Base-by-base conservation (phyloP, 1,140 invertebrate species). In the Nomia melanderi region DNA sequence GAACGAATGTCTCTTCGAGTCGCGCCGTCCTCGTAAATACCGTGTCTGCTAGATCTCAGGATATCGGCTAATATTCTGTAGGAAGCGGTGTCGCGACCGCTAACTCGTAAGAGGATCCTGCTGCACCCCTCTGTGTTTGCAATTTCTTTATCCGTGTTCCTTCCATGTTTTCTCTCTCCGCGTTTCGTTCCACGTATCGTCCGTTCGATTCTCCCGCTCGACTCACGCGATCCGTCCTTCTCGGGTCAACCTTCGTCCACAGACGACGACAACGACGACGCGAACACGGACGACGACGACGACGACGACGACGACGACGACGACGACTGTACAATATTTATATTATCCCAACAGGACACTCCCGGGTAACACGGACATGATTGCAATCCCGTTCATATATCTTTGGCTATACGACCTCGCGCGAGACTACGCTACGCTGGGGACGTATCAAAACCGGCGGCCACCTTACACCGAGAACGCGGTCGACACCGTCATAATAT, bases 331-430 rank as follows among this genome's bases (percentile, higher is more conserved):
- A 87, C 89, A 89, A 91, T 92, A 92, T 92, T 91, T 91, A 90
- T 91, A 90, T 90, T 90, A 92, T 92, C 89, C 90, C 90, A 88
- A 88, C 86, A 89, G 91, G 90, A 88, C 89, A 89, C 88, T 90
- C 87, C 72, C 85, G 85, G 79, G 86, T 88, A 90, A 89, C 89
- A 87, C 84, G 89, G 85, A 87, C 89, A 90, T 90, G 90, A 92
- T 92, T 92, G 90, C 89, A 89, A 92, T 91, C 87, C 91, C 86
- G 86, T 89, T 90, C 88, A 86, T 91, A 91, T 89, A 91, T 92
- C 87, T 88, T 81, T 53, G 78, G 81, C 70, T 88, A 85, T 90
- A 91, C 81, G 81, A 83, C 77, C 86, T 77, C 74, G 81, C 82
- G 73, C 84, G 84, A 81, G 76, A 87, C 87, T 89, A 89, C 86